A percentile compares a stretch with the other conserved stretches of the same genome.
phyloP scores from a whole-genome alignment of 2,113 vertebrate species.

The Rhea americana region DNA sequence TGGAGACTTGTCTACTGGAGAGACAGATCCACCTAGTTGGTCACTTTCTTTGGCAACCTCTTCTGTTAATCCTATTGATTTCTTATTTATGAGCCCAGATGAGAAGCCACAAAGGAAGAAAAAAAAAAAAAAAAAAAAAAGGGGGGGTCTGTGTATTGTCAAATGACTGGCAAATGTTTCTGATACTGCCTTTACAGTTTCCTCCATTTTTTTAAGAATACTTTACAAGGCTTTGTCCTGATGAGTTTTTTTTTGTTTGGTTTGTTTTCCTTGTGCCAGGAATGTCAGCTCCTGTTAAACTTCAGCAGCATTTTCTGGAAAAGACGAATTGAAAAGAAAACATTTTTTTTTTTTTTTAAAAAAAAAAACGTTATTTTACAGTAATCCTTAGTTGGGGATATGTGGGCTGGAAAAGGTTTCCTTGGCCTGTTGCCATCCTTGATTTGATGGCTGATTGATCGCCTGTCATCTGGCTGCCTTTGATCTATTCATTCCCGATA shows the following conservation, averaged over 20 bases:
- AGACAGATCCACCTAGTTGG: not conserved
- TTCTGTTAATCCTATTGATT: constrained; percentile 48
- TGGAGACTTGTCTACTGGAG: not conserved
- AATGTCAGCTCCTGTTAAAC: constrained; percentile 73
- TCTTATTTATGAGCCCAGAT: constrained; percentile 64
- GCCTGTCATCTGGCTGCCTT: constrained; percentile 90
- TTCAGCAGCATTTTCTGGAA: constrained; percentile 59
- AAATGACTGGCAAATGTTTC: constrained; percentile 77
- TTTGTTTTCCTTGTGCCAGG: constrained; percentile 46
- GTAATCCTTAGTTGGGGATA: constrained; percentile 78
- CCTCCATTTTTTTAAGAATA: not conserved
- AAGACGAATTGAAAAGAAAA: constrained; percentile 62
- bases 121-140: not conserved
- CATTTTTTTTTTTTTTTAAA: no score
- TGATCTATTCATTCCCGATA: constrained; percentile 99
- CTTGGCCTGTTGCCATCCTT: constrained; percentile 94
- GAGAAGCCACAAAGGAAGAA: constrained; percentile 71
- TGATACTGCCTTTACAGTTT: constrained; percentile 60
- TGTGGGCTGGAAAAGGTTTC: constrained; percentile 85
- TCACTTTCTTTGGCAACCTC: constrained; percentile 46
- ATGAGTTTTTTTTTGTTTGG: not conserved
- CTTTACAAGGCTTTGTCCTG: constrained; percentile 57
- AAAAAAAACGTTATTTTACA: constrained; percentile 81
- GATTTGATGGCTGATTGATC: constrained; percentile 98
- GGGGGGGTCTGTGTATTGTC: constrained; percentile 76